Evolutionary conservation across 2,113 vertebrate species (phyloP), one percentile per base, ranked within the genome.

Genomic region (Euleptes europaea): DNA sequence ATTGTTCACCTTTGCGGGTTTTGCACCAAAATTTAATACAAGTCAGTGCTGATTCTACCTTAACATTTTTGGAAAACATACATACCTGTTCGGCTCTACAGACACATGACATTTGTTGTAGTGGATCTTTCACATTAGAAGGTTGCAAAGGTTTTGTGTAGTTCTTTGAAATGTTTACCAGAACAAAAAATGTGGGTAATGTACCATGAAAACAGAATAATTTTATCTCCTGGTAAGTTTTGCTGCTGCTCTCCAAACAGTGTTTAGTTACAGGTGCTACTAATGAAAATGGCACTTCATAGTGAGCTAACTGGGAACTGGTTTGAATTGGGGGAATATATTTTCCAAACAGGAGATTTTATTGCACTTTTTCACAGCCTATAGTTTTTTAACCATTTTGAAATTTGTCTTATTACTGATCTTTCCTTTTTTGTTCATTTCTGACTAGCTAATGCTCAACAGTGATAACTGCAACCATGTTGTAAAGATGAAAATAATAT

Each of bases 1-100:
- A 95, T n/a, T 95, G 96, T 90, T 96, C 92, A 94, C 93, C 92
- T 95, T 96, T 95, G 94, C 94, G 95, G 94, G 92, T 93, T 95
- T 95, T 94, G 96, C 96, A 96, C 96, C 96, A 86, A 92, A 51
- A 94, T 94, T 94, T 95, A 92, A 66, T 94, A 91, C 70, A 80
- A 93, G 90, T 90, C 89, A 96, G 95, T 97, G 96, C 96, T 97
- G 95, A 92, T 89, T 83, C 88, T 91, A 94, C 92, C 90, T 93
- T 94, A 95, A 88, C 91, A 88, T 94, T 93, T 95, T 94, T 90
- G 31, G 88, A 92, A 75, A 90, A 90, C 69, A 42, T 76, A 71
- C 92, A 90, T 91, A 94, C 91, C 93, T 92, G 93, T 65, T 93
- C 92, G 93, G 94, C 86, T 95, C 93, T 94, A 84, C 88, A 93